Base-by-base conservation (phyloP, 2,888 invertebrate species). In the Ligdia adustata region DNA sequence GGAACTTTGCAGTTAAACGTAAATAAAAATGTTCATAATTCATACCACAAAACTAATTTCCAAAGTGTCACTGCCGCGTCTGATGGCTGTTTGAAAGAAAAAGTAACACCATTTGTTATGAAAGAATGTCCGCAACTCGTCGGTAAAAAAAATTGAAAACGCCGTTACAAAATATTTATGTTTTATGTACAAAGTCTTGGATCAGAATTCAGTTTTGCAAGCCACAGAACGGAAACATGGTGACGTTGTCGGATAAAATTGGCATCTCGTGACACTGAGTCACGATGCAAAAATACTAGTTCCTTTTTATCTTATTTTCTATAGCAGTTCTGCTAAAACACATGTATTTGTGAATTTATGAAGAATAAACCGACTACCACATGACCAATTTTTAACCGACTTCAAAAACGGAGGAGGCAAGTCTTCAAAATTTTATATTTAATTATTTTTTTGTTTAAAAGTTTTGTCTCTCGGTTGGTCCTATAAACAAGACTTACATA, bases 41-140 rank as follows among this genome's bases (percentile, higher is more conserved):
- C 68, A 69, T 60, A 51, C 48, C 55, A 57, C 49, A 68, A 73
- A 80, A 75, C 71, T 70, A 77, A 79, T 79, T 79, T 73, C 54
- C 59, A 57, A 76, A 74, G 71, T 76, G 74, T 79, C 78, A 71
- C 61, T 49, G 58, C 59, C 48, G 57, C 66, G 52, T 63, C 57
- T 61, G 62, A 57, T 45, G 50, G 27, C 34, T 57, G 55, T 66
- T 65, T 51, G 49, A 59, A 63, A 62, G 66, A 64, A 62, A 68
- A 64, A 68, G 57, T 59, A 54, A 37, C 44, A 47, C 60, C 53
- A 62, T 60, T 57, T 55, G 51, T 62, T 50, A 70, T 73, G 18
- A 32, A 9, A 43, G 32, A 44, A 50, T 26, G 32, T 48, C 37
- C 45, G 33, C 44, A 28, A 15, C 24, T 11, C 15, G 26, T 45